Percentiles rank a stretch among this genome's conserved stretches.
phyloP scores from a whole-genome alignment of 2,113 vertebrate genomes.

The Apistogramma diplotaenia region DNA sequence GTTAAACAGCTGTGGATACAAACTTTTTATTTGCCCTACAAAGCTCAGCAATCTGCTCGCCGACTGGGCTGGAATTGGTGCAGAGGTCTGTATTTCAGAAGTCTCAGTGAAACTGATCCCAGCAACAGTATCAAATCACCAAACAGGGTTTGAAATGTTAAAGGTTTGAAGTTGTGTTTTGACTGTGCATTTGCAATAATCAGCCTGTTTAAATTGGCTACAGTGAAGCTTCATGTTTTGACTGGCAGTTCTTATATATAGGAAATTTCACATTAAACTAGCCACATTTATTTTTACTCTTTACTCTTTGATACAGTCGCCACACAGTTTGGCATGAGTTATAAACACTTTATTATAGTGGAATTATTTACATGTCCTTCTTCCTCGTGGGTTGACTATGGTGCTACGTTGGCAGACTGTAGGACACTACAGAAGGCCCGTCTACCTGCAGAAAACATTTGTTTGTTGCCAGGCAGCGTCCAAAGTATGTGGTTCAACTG shows the following conservation, averaged over 20 bases:
- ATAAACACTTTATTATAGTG: neutral
- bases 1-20: constrained; percentile 71
- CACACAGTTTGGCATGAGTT: neutral
- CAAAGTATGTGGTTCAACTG: neutral
- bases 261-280: neutral
- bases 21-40: constrained; percentile 64
- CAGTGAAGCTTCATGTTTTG: neutral
- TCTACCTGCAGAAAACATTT: neutral
- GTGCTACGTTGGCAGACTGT: neutral
- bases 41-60: constrained; percentile 67
- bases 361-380: neutral
- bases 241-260: neutral
- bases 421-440: neutral
- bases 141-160: neutral
- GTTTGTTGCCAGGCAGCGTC: neutral
- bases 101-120: constrained; percentile 21
- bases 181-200: neutral
- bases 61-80: constrained; percentile 31
- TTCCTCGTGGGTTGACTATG: neutral
- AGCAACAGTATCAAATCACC: neutral
- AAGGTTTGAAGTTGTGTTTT: neutral
- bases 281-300: neutral
- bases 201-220: neutral
- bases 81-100: constrained; percentile 51
- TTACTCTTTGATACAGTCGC: neutral